A percentile compares a stretch with the other conserved stretches of the same genome.
phyloP scores from a whole-genome alignment of 1,140 invertebrate genomes.

The Zophobas morio region DNA sequence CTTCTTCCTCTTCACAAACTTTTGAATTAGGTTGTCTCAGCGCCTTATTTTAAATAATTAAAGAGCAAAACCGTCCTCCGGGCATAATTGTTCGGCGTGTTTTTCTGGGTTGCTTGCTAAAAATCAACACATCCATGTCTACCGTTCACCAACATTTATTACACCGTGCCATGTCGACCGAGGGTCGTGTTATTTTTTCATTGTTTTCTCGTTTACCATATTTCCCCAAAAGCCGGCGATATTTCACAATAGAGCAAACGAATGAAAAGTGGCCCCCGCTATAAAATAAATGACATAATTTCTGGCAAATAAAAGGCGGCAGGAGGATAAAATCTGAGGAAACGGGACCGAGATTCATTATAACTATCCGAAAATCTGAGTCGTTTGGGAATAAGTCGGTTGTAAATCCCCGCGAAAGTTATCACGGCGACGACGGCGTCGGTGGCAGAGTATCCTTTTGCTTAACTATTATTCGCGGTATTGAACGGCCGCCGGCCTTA shows the following conservation, averaged over 20 bases:
- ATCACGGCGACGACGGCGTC: conserved; percentile 38
- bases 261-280: conserved; percentile 32
- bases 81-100: too few species aligned
- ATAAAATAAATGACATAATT: conserved; percentile 51
- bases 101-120: too few species aligned
- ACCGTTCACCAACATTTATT: not conserved
- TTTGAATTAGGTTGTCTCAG: too few species aligned
- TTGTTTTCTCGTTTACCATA: conserved; percentile 3
- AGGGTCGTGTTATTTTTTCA: conserved; percentile 12
- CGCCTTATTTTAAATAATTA: too few species aligned
- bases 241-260: conserved; percentile 19
- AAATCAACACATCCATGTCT: too few species aligned
- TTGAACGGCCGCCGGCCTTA: conserved; percentile 51
- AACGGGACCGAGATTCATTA: conserved; percentile 49
- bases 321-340: conserved; percentile 48
- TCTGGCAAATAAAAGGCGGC: conserved; percentile 47
- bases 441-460: conserved; percentile 48
- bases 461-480: conserved; percentile 54
- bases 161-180: not conserved
- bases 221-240: conserved; percentile 4
- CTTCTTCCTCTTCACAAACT: too few species aligned
- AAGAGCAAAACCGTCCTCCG: too few species aligned
- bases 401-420: conserved; percentile 54
- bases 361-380: conserved; percentile 53
- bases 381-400: conserved; percentile 53